Evolutionary conservation across 2,113 vertebrate genomes (phyloP).

Genomic region (Trematomus loennbergii): DNA sequence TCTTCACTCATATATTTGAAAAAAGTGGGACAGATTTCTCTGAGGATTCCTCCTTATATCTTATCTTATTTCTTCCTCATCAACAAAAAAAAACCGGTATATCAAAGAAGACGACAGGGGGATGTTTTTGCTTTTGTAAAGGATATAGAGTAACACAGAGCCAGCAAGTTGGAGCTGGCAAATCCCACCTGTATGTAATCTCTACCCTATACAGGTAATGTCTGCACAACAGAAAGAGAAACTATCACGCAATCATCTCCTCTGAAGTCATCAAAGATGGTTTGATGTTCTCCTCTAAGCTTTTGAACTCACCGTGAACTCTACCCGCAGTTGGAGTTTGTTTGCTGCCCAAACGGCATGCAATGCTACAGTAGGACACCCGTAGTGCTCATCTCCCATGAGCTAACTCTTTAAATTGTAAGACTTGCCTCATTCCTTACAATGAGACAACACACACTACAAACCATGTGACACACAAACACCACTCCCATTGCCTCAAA

Average conservation of each 20-base stretch:
- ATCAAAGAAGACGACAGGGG: constrained; percentile 10
- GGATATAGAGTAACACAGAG: constrained; percentile 41
- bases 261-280: constrained; percentile 73
- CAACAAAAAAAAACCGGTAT: constrained; percentile 22
- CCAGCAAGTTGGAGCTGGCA: constrained; percentile 36
- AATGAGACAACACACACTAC: constrained; percentile 19
- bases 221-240: constrained; percentile 41
- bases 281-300: constrained; percentile 59
- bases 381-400: constrained; percentile 39
- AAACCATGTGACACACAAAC: constrained; percentile 16
- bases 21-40: neutral
- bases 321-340: constrained; percentile 47
- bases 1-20: neutral
- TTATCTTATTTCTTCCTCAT: constrained; percentile 30
- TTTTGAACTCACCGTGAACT: constrained; percentile 70
- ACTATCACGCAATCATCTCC: constrained; percentile 58
- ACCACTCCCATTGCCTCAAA: constrained; percentile 19
- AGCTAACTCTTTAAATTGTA: constrained; percentile 50
- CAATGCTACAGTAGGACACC: constrained; percentile 41
- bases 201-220: constrained; percentile 39
- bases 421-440: constrained; percentile 48
- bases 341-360: constrained; percentile 55
- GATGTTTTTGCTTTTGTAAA: constrained; percentile 52
- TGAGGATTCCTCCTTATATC: neutral
- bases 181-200: constrained; percentile 66